phyloP scores from a whole-genome alignment of 2,888 invertebrate genomes.

The Eupithecia insigniata region DNA sequence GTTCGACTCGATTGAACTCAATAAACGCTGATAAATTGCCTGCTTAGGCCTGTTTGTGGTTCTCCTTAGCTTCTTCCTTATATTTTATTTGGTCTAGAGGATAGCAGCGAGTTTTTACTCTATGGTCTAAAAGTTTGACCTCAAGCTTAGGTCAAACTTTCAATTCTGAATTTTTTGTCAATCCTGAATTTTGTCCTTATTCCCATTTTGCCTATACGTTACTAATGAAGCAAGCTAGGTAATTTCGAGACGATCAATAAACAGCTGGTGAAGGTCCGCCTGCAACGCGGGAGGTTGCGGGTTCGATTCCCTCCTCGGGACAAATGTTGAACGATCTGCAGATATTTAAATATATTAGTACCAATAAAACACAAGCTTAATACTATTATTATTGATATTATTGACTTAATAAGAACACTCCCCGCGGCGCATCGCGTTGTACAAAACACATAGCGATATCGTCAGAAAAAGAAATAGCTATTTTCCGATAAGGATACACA shows the following conservation, averaged over 20 bases:
- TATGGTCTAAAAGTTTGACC: too few species aligned
- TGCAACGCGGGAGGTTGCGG: background rate
- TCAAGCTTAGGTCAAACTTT: too few species aligned
- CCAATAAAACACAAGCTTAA: too few species aligned
- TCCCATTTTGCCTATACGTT: background rate
- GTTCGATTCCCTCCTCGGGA: background rate
- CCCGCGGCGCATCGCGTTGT: too few species aligned
- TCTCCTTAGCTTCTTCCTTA: background rate
- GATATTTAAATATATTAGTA: too few species aligned
- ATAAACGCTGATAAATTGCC: constrained; percentile 17
- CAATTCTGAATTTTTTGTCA: too few species aligned
- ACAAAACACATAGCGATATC: too few species aligned
- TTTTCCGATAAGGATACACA: too few species aligned
- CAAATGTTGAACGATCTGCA: background rate
- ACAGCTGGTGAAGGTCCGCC: background rate
- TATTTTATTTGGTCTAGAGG: background rate
- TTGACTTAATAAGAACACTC: too few species aligned
- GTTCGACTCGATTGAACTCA: constrained; percentile 23
- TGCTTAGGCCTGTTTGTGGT: background rate
- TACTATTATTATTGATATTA: too few species aligned
- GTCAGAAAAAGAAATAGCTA: too few species aligned
- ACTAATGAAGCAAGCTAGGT: background rate
- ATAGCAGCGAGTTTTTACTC: too few species aligned
- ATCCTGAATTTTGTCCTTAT: background rate
- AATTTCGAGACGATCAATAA: background rate